A percentile compares a stretch with the other conserved stretches of the same genome.
Conservation (phyloP, 2,888 invertebrate genomes). For the Agrochola circellaris region DNA sequence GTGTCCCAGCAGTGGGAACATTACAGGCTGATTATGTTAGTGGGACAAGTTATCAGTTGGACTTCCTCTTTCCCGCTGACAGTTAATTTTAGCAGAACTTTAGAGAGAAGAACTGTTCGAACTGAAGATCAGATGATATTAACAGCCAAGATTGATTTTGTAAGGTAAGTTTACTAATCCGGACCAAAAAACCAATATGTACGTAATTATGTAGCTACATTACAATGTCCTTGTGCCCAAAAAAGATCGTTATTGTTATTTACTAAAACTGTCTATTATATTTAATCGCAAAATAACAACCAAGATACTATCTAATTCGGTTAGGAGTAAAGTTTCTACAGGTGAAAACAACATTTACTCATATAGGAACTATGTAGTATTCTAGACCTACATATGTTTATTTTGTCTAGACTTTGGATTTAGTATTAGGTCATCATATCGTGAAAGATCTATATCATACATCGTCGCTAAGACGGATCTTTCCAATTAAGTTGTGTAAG, state of each 20-base stretch:
- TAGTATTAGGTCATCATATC: conserved; percentile 28
- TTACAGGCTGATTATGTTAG: too few relatives aligned
- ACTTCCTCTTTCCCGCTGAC: background rate
- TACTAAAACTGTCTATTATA: background rate
- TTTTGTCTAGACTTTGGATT: conserved; percentile 37
- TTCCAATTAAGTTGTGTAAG: background rate
- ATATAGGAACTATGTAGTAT: background rate
- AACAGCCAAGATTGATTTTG: too few relatives aligned
- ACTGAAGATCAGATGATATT: too few relatives aligned
- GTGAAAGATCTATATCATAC: background rate
- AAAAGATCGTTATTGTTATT: conserved; percentile 4
- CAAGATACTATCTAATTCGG: conserved; percentile 40
- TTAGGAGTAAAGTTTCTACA: background rate
- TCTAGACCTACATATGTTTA: background rate
- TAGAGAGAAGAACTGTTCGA: background rate
- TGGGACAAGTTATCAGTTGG: background rate
- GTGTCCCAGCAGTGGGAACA: too few relatives aligned
- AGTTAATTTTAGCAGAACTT: background rate
- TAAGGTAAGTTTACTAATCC: background rate
- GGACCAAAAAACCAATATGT: background rate
- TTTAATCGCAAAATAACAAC: conserved; percentile 15
- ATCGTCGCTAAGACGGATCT: background rate
- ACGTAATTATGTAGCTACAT: background rate
- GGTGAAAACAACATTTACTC: conserved; percentile 19
- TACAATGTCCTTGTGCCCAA: background rate